Evolutionary conservation across 2,888 invertebrate genomes (phyloP).

Genomic region (Torymus aiolomorphi): DNA sequence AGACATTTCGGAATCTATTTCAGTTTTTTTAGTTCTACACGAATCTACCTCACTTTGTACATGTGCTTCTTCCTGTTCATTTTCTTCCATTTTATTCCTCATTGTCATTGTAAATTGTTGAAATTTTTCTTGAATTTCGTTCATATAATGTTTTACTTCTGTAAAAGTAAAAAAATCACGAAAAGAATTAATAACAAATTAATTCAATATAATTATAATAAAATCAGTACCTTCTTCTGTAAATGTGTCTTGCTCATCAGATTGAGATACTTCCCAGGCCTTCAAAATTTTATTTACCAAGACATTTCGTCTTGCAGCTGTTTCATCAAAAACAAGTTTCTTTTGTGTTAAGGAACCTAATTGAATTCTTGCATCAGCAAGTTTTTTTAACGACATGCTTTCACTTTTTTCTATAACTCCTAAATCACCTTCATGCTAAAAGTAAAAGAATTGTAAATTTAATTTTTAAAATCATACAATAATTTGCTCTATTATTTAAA

Average conservation of each 20-base stretch:
- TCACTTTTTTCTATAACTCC: constrained; percentile 70
- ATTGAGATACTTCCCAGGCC: constrained; percentile 66
- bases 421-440: constrained; percentile 71
- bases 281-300: constrained; percentile 70
- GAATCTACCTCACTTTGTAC: constrained; percentile 79
- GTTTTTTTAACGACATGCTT: constrained; percentile 69
- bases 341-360: constrained; percentile 77
- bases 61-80: constrained; percentile 76
- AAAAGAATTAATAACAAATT: too few relatives aligned
- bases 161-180: constrained; percentile 13
- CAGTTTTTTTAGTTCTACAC: constrained; percentile 78
- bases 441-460: constrained; percentile 26
- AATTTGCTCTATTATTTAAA: too few relatives aligned
- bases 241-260: constrained; percentile 58
- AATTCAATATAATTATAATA: neutral
- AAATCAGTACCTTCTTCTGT: constrained; percentile 63
- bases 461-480: neutral
- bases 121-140: constrained; percentile 59
- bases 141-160: constrained; percentile 63
- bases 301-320: constrained; percentile 71
- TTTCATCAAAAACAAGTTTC: constrained; percentile 73
- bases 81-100: constrained; percentile 67
- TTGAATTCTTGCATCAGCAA: constrained; percentile 74
- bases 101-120: constrained; percentile 65
- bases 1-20: constrained; percentile 82